Evolutionary conservation across 2,797 vertebrate genomes (phyloP).

Genomic region (Acanthurus tractus): DNA sequence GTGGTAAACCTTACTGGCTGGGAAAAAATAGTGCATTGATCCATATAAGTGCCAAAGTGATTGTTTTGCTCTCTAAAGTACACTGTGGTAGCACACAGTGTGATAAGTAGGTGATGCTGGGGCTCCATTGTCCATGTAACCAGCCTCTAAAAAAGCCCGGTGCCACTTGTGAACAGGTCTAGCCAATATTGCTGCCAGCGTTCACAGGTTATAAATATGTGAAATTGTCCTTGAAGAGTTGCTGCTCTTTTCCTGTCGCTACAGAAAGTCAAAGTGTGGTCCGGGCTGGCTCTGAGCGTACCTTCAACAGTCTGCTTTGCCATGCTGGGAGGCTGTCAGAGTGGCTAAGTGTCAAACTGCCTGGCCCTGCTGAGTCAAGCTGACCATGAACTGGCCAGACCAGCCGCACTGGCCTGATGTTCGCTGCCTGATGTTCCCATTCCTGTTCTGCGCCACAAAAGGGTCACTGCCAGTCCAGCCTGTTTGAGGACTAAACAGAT

Average conservation of each 20-base stretch:
- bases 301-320: conserved; percentile 57
- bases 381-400: conserved; percentile 65
- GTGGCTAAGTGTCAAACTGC: conserved; percentile 69
- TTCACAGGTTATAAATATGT: conserved; percentile 64
- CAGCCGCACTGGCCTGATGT: conserved; percentile 51
- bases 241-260: conserved; percentile 58
- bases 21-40: neutral
- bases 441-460: conserved; percentile 30
- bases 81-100: neutral
- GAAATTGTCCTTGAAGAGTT: conserved; percentile 67
- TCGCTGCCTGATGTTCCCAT: conserved; percentile 23
- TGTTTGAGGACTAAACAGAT: conserved; percentile 30
- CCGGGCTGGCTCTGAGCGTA: conserved; percentile 58
- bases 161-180: neutral
- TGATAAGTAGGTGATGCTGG: neutral
- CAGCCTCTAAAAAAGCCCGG: conserved; percentile 1
- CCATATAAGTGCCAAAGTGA: neutral
- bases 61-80: neutral
- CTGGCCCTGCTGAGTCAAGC: conserved; percentile 64
- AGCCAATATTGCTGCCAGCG: conserved; percentile 3
- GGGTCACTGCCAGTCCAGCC: conserved; percentile 26
- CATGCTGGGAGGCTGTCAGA: conserved; percentile 73
- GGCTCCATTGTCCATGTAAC: neutral
- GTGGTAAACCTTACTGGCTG: too few species aligned
- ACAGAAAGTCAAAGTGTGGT: conserved; percentile 31